Percentiles rank a stretch among this genome's conserved stretches.
These are phyloP conservation scores for Telmatochromis sp. DNA, from an alignment of 2,113 vertebrate genomes.

Conservation along the genomic window DNA sequence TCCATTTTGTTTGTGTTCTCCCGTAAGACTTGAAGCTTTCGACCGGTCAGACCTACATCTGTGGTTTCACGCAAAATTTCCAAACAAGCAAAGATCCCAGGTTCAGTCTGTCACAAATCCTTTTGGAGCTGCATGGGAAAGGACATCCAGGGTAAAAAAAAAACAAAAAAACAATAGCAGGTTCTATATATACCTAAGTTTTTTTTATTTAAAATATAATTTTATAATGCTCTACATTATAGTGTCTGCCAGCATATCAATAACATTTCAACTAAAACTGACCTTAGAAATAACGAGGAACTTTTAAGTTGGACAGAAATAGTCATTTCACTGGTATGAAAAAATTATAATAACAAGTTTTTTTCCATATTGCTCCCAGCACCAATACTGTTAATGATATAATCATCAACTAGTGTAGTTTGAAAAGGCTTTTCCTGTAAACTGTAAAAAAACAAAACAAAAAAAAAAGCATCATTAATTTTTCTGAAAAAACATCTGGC, in stretches of 20 bases:
- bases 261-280: background rate
- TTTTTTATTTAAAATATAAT: background rate
- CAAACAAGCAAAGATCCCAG: background rate
- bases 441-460: background rate
- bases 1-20: background rate
- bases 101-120: background rate
- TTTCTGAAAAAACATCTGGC: constrained; percentile 19
- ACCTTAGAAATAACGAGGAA: background rate
- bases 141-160: background rate
- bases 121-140: background rate
- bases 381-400: background rate
- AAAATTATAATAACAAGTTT: background rate
- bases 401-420: background rate
- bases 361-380: background rate
- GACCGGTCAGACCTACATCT: background rate
- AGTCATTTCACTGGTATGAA: background rate
- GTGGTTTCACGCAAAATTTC: background rate
- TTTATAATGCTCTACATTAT: background rate
- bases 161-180: background rate
- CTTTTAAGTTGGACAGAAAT: background rate
- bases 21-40: background rate
- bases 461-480: background rate
- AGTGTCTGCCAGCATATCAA: background rate
- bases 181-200: background rate
- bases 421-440: background rate